Evolutionary conservation across 2,888 invertebrate species (phyloP), one percentile per base, ranked within the genome.

Genomic region (Eucriotettix oculatus): DNA sequence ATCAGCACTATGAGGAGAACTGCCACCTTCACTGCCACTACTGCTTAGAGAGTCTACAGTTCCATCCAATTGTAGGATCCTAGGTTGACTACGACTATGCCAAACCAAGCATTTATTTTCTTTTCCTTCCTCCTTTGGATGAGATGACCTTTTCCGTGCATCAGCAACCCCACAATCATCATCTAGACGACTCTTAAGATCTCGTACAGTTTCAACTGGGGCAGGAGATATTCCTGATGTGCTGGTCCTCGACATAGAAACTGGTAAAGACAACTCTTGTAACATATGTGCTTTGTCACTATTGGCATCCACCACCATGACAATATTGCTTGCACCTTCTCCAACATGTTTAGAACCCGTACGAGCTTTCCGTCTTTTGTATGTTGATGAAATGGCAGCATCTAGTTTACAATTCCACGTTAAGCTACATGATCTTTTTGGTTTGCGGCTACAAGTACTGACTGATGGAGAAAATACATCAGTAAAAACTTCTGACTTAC

Each of bases 371-470:
- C 87, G 79, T 64, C 86, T 78, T 66, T 87, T 87, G 60, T 84
- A 80, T 10, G 79, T 79, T 10, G 82, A 79, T 5, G 82, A 78
- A 72, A 74, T 75, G 60, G 77, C 79, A 43, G 80, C 78, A 66
- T 86, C 85, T 59, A 86, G 74, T 73, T 85, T 86, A 67, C 83
- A 85, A 67, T 82, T 85, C 79, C 84, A 82, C 1, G 82, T 81
- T 53, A 84, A 71, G 69, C 84, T 85, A 65, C 84, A 85, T 1
- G 85, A 83, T 65, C 83, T 75, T 68, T 84, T 84, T 67, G 83
- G 82, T 53, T 69, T 70, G 16, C 68, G 79, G 55, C 74, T 43
- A 52, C 78, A 60, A 74, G 77, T 65, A 42, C 54, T 59, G 9
- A 52, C 44, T 57, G 56, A 59, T n/a, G 54, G 58, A 41, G 54